Conservation (phyloP, 2,888 invertebrate genomes). For the Tupiocoris notatus region DNA sequence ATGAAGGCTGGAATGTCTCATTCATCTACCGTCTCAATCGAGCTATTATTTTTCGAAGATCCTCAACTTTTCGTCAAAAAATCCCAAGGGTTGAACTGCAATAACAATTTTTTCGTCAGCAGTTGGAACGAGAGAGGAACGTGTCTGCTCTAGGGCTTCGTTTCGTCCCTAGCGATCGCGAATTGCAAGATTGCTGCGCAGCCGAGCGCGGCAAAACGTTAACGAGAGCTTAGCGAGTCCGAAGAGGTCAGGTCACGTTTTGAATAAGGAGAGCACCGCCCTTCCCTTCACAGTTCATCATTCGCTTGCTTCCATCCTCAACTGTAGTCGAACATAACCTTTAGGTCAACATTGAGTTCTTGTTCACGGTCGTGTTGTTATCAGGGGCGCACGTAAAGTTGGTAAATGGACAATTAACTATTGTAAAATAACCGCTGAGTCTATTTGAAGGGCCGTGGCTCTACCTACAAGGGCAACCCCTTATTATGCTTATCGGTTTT, state of each 20-base stretch:
- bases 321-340: neutral
- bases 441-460: no score
- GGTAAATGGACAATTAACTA: neutral
- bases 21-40: no score
- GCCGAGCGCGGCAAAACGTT: neutral
- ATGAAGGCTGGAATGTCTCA: no score
- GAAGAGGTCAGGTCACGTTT: neutral
- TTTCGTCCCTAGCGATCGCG: neutral
- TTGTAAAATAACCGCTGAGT: no score
- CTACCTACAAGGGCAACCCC: no score
- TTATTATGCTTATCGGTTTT: no score
- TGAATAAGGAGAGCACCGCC: neutral
- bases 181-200: neutral
- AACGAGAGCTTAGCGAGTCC: neutral
- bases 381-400: neutral
- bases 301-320: neutral
- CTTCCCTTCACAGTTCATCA: neutral
- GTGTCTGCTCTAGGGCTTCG: neutral
- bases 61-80: no score
- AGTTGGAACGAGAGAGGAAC: neutral
- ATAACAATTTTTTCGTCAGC: no score
- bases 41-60: no score
- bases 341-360: neutral
- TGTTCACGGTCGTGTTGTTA: neutral
- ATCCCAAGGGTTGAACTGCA: no score